Conservation (phyloP, 30 jellyfish, hydroid and myxozoan genomes). For the Pseudorhiza aurosa region DNA sequence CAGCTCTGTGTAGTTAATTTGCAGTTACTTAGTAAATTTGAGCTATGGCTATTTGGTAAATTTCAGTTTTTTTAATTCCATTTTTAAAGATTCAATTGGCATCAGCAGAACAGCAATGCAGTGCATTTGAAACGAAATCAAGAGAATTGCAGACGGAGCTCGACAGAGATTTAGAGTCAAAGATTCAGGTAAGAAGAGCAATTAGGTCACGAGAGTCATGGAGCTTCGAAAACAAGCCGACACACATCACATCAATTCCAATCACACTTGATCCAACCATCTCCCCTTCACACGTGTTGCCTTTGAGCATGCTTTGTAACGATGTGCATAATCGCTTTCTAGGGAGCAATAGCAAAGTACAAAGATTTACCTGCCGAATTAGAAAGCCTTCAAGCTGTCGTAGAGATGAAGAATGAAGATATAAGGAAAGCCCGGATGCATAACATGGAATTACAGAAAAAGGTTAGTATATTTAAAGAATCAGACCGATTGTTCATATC, state of each 20-base stretch:
- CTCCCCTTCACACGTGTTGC: neutral
- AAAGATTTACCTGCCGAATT: constrained; percentile 91
- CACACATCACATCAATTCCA: neutral
- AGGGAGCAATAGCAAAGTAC: constrained; percentile 78
- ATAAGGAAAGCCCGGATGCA: constrained; percentile 59
- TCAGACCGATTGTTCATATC: neutral
- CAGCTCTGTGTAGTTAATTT: too few relatives aligned
- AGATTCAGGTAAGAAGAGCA: constrained; percentile 45
- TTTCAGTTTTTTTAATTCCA: too few relatives aligned
- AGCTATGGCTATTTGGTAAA: too few relatives aligned
- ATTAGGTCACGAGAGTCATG: neutral
- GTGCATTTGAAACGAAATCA: constrained; percentile 30
- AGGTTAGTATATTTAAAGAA: constrained; percentile 36
- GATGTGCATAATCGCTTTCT: too few relatives aligned
- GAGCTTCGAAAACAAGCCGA: neutral
- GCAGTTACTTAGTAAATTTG: too few relatives aligned
- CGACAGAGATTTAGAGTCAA: constrained; percentile 51
- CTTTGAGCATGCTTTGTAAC: too few relatives aligned
- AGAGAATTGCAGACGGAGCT: constrained; percentile 53
- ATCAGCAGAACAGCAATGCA: constrained; percentile 32
- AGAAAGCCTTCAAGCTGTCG: constrained; percentile 88
- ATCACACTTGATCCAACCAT: neutral
- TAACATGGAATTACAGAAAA: constrained; percentile 84
- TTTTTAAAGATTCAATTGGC: constrained; percentile 24
- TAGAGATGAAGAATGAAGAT: constrained; percentile 88